Percentiles rank a stretch among this genome's conserved stretches.
Evolutionary conservation across 2,888 invertebrate genomes (phyloP).

Genomic region (Hypomecis punctinalis): DNA sequence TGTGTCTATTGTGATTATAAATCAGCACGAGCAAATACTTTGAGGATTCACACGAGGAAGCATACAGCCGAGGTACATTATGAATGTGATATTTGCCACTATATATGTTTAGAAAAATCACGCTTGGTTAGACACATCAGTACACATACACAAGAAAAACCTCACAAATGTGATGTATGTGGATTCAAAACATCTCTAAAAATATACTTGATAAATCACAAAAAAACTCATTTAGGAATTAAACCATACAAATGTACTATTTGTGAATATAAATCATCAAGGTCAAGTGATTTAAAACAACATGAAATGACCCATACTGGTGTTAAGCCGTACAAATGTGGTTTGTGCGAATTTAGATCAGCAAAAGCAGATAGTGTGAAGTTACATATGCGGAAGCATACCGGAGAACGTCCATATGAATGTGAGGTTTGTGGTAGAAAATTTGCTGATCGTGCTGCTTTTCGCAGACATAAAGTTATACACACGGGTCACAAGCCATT

Average conservation of each 20-base stretch:
- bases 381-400: neutral
- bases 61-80: no score
- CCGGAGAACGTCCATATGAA: neutral
- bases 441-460: neutral
- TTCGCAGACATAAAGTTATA: neutral
- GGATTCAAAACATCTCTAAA: neutral
- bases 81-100: no score
- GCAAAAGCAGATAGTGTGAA: neutral
- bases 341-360: slow-evolving; percentile 1
- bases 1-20: neutral
- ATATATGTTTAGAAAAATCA: no score
- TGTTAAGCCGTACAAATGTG: neutral
- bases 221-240: no score
- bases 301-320: neutral
- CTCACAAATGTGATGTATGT: neutral
- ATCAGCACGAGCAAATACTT: neutral
- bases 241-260: neutral
- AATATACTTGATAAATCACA: no score
- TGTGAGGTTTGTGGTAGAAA: neutral
- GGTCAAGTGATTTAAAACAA: neutral
- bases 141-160: neutral
- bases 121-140: no score
- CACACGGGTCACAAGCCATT: neutral
- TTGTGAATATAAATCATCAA: slow-evolving; percentile 2
- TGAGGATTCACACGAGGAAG: neutral